Conservation (phyloP, 2,113 vertebrate genomes). For the Carettochelys insculpta region DNA sequence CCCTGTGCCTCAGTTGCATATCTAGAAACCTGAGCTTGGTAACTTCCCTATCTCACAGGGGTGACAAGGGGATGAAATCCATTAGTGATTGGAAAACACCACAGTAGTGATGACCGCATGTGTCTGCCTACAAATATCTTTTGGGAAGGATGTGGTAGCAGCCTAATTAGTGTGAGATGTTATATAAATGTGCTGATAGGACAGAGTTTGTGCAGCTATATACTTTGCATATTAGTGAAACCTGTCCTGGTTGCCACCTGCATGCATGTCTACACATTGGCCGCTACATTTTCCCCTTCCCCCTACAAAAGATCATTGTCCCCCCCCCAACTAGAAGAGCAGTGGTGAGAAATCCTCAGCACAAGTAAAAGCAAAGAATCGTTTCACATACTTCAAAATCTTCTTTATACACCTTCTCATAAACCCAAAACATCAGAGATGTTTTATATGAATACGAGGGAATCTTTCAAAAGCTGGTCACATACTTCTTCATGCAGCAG, state of each 20-base stretch:
- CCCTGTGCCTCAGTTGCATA: background rate
- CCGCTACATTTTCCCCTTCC: background rate
- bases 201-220: background rate
- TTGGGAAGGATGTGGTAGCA: fast-evolving
- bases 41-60: background rate
- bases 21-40: background rate
- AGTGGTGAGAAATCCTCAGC: background rate
- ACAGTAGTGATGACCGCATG: background rate
- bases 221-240: background rate
- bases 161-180: background rate
- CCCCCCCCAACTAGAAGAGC: no score
- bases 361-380: background rate
- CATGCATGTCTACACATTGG: background rate
- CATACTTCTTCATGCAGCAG: fast-evolving
- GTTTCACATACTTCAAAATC: background rate
- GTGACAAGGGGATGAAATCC: fast-evolving
- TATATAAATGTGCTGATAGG: background rate
- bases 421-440: background rate
- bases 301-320: no score
- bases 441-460: background rate
- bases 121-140: background rate
- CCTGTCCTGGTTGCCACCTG: background rate
- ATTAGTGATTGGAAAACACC: background rate
- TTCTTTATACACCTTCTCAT: background rate
- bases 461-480: background rate